Conservation (phyloP, 2,113 vertebrate genomes). For the Pipra filicauda region DNA sequence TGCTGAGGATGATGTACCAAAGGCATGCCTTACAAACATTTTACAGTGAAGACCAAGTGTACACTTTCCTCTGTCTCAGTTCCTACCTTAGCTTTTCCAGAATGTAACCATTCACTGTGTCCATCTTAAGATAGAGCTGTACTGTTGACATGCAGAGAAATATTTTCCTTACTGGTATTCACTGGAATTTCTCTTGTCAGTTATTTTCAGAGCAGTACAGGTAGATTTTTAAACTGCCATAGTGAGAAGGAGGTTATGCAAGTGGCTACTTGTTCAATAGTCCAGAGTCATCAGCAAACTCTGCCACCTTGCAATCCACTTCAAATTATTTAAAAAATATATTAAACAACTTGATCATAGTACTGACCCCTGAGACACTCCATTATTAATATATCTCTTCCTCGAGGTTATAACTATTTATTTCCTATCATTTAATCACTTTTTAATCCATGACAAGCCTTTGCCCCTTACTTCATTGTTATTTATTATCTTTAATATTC, state of each 20-base stretch:
- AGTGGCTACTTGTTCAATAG: not conserved
- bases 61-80: not conserved
- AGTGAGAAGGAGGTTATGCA: not conserved
- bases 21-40: not conserved
- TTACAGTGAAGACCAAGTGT: not conserved
- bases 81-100: not conserved
- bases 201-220: not conserved
- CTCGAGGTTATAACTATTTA: constrained; percentile 68
- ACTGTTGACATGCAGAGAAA: not conserved
- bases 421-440: constrained; percentile 69
- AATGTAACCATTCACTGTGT: not conserved
- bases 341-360: constrained; percentile 25
- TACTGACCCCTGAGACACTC: constrained; percentile 34
- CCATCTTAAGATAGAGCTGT: not conserved
- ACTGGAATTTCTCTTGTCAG: not conserved
- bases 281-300: constrained; percentile 28
- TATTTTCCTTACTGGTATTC: not conserved
- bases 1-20: not conserved
- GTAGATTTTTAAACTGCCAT: not conserved
- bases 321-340: constrained; percentile 56
- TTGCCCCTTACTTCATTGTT: constrained; percentile 67
- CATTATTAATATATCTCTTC: constrained; percentile 63
- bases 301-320: constrained; percentile 21
- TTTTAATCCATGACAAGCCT: constrained; percentile 70
- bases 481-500: constrained; percentile 75